Base-by-base conservation (phyloP, 2,888 invertebrate species). In the Dione vanillae region DNA sequence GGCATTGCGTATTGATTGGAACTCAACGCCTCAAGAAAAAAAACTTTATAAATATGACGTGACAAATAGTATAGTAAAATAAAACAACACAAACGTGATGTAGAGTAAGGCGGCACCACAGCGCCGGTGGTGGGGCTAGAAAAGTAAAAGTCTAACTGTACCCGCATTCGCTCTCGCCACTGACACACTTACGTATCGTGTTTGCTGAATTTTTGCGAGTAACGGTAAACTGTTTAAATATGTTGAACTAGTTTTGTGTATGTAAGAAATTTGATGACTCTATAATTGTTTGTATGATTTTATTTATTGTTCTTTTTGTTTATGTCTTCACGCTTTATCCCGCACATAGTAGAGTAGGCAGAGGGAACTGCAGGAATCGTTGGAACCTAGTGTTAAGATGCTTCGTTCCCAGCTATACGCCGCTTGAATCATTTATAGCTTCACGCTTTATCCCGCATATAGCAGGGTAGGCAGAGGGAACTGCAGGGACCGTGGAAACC, bases 111-210 rank as follows among this genome's bases (percentile, higher is more conserved):
- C 40, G 19, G 11, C 12, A 27, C 27, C 49, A n/a, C 41, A 2
- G 27, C 27, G 27, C 5, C 27, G 27, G 27, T 3, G 68, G 76
- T 78, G 74, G 78, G 76, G 78, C 78, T 76, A 80, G 80, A 84
- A 91, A 91, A 92, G 91, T 92, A 91, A 92, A 91, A 92, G 91
- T 91, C 82, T 90, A 91, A 89, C 91, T 83, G 91, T 90, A 87
- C 86, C 83, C 80, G 82, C 83, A 84, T 89, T 90, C 90, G 87
- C 91, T 91, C 91, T 91, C 90, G 80, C 78, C 79, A 75, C 77
- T 76, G 77, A 76, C 79, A 80, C 78, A 79, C 77, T 76, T 77
- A 58, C 59, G 51, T 61, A 49, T 65, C 11, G 43, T 64, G 51
- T 58, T 64, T 65, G 67, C 64, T 54, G 45, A 70, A 70, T 68